Conservation (phyloP, 2,888 invertebrate genomes). For the Acleris laterana region DNA sequence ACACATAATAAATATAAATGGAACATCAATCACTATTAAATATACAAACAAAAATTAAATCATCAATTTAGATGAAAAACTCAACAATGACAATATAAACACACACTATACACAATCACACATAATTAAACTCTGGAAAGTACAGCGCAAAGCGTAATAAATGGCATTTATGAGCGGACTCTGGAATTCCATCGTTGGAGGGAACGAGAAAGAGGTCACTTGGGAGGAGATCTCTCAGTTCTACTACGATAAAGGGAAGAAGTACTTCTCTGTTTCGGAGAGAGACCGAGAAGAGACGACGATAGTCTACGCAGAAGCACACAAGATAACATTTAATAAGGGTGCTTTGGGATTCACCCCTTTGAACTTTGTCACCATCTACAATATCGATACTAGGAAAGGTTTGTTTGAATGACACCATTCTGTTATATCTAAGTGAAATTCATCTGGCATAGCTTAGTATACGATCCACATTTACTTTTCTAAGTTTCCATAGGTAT, state of each 20-base stretch:
- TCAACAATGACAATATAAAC: conserved; percentile 33
- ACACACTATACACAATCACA: conserved; percentile 46
- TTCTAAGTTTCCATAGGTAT: too few species aligned
- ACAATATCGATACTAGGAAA: conserved; percentile 87
- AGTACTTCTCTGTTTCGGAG: conserved; percentile 87
- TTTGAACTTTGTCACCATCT: conserved; percentile 85
- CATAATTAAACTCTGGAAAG: conserved; percentile 48
- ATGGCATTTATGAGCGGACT: conserved; percentile 81
- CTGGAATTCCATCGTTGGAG: conserved; percentile 78
- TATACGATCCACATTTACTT: too few species aligned
- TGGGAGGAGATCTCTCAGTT: conserved; percentile 78
- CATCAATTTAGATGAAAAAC: conserved; percentile 4
- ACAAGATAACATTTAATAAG: conserved; percentile 74
- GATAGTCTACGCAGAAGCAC: conserved; percentile 84
- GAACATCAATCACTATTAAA: not conserved
- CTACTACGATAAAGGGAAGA: conserved; percentile 83
- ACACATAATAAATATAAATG: not conserved
- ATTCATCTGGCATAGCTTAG: not conserved
- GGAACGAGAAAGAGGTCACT: conserved; percentile 66
- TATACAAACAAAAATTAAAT: conserved; percentile 1
- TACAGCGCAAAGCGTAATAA: conserved; percentile 56
- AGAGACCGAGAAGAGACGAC: conserved; percentile 85
- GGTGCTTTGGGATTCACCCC: conserved; percentile 83
- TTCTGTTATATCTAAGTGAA: not conserved
- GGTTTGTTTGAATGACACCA: conserved; percentile 72